Evolutionary conservation across 1,140 invertebrate species (phyloP).

Genomic region (Drosophila ironensis): DNA sequence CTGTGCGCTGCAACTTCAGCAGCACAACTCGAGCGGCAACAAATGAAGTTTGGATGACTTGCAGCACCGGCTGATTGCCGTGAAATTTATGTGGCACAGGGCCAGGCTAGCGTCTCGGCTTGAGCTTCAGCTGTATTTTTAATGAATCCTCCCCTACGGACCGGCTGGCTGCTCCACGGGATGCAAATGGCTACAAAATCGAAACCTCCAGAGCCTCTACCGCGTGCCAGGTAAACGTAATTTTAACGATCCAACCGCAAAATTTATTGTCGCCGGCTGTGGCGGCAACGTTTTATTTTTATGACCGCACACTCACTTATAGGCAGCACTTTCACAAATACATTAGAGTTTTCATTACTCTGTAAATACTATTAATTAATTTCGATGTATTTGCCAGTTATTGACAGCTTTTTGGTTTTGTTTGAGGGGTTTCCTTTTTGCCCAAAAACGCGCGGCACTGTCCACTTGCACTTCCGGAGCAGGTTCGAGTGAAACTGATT

Average conservation of each 20-base stretch:
- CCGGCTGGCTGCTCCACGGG: neutral
- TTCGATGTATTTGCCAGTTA: slow-evolving; percentile 10
- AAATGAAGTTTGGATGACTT: slow-evolving; percentile 79
- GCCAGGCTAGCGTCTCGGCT: slow-evolving; percentile 11
- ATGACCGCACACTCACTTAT: slow-evolving; percentile 21
- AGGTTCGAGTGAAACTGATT: slow-evolving; percentile 74
- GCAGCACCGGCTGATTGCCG: slow-evolving; percentile 71
- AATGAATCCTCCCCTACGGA: slow-evolving; percentile 46
- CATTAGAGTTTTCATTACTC: too few species aligned
- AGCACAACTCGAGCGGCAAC: slow-evolving; percentile 48
- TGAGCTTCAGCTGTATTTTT: slow-evolving; percentile 51
- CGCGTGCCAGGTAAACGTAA: slow-evolving; percentile 39
- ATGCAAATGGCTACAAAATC: slow-evolving; percentile 51
- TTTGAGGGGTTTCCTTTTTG: neutral
- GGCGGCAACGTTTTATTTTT: slow-evolving; percentile 28
- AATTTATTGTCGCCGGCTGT: slow-evolving; percentile 42
- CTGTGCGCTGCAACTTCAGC: neutral
- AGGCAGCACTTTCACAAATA: too few species aligned
- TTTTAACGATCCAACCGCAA: slow-evolving; percentile 41
- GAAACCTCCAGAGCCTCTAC: too few species aligned
- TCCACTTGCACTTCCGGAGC: slow-evolving; percentile 75
- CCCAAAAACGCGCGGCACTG: slow-evolving; percentile 46
- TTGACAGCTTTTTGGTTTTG: slow-evolving; percentile 1
- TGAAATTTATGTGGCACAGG: slow-evolving; percentile 69
- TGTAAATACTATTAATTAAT: slow-evolving; percentile 8